Evolutionary conservation across 2,113 vertebrate species (phyloP), one percentile per base, ranked within the genome.

Genomic region (Seriola aureovittata): DNA sequence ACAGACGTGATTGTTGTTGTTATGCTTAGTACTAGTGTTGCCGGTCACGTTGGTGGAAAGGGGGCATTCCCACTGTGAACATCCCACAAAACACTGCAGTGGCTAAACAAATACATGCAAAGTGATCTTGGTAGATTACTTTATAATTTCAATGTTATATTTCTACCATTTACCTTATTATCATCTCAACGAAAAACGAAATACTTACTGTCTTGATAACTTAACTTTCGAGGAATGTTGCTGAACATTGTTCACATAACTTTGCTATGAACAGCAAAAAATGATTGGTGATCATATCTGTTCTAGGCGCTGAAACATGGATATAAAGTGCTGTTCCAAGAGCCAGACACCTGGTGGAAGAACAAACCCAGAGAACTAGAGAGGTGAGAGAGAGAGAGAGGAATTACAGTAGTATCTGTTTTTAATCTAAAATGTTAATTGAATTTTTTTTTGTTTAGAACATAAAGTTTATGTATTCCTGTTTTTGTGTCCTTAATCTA

Each of bases 271-370:
- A 57, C 55, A 50, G 23, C n/a, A 69, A 55, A 73, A 54, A 77
- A 40, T 40, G 8, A 13, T 32, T 34, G 10, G 1, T 67, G 13
- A 6, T n/a, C 14, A 57, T 67, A 4, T 80, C 64, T 88, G 17
- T 84, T 32, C 57, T 90, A 99, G 98, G 97, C 97, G 54, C 93
- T 96, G 87, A 96, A 96, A 84, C 91, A 97, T 91, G 96, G 96
- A 75, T 99, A 99, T 80, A 97, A 97, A 92, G 96, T 99, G 58
- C 88, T 97, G 89, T 99, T 99, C 89, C 95, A 95, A 93, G 98
- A 99, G 89, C 97, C 98, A 13, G 97, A 99, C 77, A 99, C 97
- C 25, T 98, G 97, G 97, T 99, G 98, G 98, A 99, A 96, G 86
- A 96, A 94, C 93, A 99, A 97, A 88, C 97, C 98, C 55, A 96